phyloP scores from a whole-genome alignment of 2,888 invertebrate species.

The Melinaea menophilus region DNA sequence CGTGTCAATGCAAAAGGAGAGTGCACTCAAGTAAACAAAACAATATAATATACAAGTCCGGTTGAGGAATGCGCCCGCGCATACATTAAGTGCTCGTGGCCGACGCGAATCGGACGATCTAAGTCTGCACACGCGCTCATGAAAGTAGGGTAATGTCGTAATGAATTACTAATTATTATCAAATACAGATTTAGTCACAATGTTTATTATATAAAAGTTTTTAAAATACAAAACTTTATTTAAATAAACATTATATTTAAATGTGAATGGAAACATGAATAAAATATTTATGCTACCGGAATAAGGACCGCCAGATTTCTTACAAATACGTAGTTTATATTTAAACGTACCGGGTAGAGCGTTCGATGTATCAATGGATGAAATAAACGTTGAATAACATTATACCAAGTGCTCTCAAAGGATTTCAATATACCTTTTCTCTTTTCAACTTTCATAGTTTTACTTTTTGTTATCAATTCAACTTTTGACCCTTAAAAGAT shows the following conservation, averaged over 20 bases:
- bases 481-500: constrained; percentile 26
- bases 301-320: constrained; percentile 5
- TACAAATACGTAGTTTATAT: constrained; percentile 8
- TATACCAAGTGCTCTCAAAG: constrained; percentile 56
- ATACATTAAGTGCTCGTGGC: constrained; percentile 24
- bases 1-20: constrained; percentile 31
- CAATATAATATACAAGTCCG: constrained; percentile 31
- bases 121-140: constrained; percentile 21
- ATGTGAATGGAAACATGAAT: constrained; percentile 7
- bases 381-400: constrained; percentile 62
- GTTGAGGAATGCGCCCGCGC: constrained; percentile 29
- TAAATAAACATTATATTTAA: constrained; percentile 1
- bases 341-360: constrained; percentile 19
- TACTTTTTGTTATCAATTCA: constrained; percentile 27
- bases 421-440: constrained; percentile 51
- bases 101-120: constrained; percentile 19
- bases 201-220: neutral
- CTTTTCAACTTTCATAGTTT: constrained; percentile 30
- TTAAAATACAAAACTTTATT: neutral
- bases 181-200: neutral
- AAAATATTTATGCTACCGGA: constrained; percentile 5
- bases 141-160: neutral
- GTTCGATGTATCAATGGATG: constrained; percentile 46
- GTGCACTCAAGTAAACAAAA: constrained; percentile 32
- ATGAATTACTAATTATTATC: too few species aligned